These are phyloP conservation scores for Peucedramus taeniatus DNA, from an alignment of 2,113 vertebrate species.

Conservation along the genomic window DNA sequence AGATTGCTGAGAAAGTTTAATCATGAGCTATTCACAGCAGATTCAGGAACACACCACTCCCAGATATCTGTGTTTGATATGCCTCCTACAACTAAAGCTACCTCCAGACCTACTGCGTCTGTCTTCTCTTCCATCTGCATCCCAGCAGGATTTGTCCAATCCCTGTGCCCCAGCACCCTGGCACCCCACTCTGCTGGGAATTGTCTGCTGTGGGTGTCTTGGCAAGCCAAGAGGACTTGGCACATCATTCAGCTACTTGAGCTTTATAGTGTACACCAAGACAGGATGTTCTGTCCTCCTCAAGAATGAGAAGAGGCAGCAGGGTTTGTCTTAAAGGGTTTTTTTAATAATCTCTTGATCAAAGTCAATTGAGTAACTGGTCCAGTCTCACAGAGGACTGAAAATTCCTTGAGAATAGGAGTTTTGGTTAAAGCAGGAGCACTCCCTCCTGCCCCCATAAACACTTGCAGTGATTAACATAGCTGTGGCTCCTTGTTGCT, in stretches of 20 bases:
- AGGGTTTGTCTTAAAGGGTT: not conserved
- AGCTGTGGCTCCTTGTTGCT: not conserved
- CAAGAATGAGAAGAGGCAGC: not conserved
- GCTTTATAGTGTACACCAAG: not conserved
- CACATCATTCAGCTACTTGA: not conserved
- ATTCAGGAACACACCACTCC: not conserved
- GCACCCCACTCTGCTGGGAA: not conserved
- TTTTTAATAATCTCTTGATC: not conserved
- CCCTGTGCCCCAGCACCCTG: not conserved
- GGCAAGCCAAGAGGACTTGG: not conserved
- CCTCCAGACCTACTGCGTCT: not conserved
- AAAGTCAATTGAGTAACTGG: not conserved
- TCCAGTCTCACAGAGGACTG: not conserved
- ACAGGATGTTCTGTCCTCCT: not conserved
- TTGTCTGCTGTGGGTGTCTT: not conserved
- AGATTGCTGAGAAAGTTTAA: not conserved
- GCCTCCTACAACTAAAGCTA: not conserved
- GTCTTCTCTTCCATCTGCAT: not conserved
- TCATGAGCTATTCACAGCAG: not conserved
- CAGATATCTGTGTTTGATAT: not conserved
- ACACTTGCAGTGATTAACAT: fast-evolving
- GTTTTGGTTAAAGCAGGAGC: not conserved
- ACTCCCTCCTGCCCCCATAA: fast-evolving
- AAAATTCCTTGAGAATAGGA: not conserved
- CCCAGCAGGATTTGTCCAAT: not conserved